Evolutionary conservation across 2,113 vertebrate genomes (phyloP).

Genomic region (Charadrius vociferus): DNA sequence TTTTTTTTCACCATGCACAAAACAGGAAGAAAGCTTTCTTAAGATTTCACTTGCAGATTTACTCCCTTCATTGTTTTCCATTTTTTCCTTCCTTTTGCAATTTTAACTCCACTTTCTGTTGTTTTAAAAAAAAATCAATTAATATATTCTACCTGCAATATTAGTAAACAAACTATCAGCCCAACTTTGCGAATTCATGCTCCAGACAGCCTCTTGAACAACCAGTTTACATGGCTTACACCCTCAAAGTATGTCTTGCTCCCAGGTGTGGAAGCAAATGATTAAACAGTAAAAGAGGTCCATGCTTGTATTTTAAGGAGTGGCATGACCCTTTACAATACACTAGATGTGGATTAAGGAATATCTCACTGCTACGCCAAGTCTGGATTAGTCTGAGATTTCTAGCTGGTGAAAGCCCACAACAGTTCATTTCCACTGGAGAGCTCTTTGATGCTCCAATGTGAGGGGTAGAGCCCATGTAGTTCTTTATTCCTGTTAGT

Average conservation of each 20-base stretch:
- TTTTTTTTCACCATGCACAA: neutral
- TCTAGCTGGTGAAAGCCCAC: neutral
- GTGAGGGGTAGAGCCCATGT: neutral
- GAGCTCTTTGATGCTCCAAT: neutral
- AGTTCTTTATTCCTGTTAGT: neutral
- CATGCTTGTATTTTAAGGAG: neutral
- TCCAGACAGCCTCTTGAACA: neutral
- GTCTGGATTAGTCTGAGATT: neutral
- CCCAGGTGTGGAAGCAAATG: neutral
- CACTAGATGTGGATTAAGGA: neutral
- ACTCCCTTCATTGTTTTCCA: neutral
- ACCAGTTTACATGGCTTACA: neutral
- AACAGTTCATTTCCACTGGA: neutral
- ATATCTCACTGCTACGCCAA: neutral
- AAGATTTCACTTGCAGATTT: neutral
- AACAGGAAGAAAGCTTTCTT: neutral
- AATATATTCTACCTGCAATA: neutral
- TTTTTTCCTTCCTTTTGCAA: neutral
- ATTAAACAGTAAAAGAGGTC: neutral
- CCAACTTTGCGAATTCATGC: neutral
- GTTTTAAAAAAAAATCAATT: neutral
- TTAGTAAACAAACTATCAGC: neutral
- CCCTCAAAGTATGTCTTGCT: neutral
- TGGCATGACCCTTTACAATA: neutral
- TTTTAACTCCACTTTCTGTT: neutral